Base-by-base conservation (phyloP, 2,888 invertebrate genomes). In the Keiferia lycopersicella region DNA sequence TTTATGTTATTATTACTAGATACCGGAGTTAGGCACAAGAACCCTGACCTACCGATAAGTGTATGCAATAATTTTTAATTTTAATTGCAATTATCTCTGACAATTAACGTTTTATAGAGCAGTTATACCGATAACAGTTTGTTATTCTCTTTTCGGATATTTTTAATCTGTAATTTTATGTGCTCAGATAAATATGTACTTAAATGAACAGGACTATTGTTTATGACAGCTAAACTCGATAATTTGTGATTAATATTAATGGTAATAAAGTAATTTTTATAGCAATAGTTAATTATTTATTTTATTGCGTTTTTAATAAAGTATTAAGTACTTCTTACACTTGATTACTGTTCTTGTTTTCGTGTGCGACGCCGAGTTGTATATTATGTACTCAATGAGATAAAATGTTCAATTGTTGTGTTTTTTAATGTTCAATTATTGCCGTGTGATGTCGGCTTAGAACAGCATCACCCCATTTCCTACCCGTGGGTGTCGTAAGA, bases 41-140 rank as follows among this genome's bases (percentile, higher is more conserved):
- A 65, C 71, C 64, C 64, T 83, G 84, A 86, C 87, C 84, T 68
- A 38, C 34, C 41, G 87, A 83, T 87, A 86, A 78, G 71, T 71
- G 41, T 67, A 68, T 76, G 83, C 84, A 86, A 84, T 88, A 86
- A 85, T 69, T 87, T 88, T 88, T 87, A 88, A 88, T 87, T 88
- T 86, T 87, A 85, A 88, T 87, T 86, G 87, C 86, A 82, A 79
- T 87, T 82, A 84, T 74, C 76, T 77, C 75, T 78, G 74, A 80
- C 82, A 87, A 89, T 88, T 88, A 89, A 82, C 79, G 76, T 79
- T 88, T 87, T 79, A 83, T 81, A 70, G 76, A 79, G 71, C 76
- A 80, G 78, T 80, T 76, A 76, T 72, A 68, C 65, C 66, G 83
- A 84, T 86, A 84, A 77, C 65, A 67, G 73, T 77, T 56, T 82